Base-by-base conservation (phyloP, 2,797 vertebrate genomes). In the Danionella dracula region DNA sequence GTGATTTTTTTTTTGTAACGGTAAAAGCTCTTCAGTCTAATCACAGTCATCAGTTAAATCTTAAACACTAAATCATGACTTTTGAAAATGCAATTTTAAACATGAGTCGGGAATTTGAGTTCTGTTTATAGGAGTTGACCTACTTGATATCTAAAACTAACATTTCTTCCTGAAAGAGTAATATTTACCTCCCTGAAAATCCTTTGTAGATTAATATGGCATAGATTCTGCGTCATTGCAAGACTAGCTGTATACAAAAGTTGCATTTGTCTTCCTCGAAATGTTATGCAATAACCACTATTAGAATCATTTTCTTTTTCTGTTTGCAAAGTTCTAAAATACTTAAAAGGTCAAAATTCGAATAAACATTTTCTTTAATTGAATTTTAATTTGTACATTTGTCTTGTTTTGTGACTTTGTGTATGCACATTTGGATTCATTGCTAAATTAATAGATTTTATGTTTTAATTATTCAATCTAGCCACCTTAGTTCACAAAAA, bases 131-230 rank as follows among this genome's bases (percentile, higher is more conserved):
- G 49, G 29, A 7, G n/a, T 17, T 42, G 31, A 7, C 40, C 40
- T 19, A 13, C 34, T 55, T 65, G 10, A 35, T 45, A 45, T 15
- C 10, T 35, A 27, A 54, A 55, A 54, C 29, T 35, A 27, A 64
- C 7, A 45, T 23, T 27, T 60, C 13, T n/a, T 35, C 13, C 38
- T 16, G 13, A 34, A 34, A 44, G 29, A 54, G 19, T 44, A 65
- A 65, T 19, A 65, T 65, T 65, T 64, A 54, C 29, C 44, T 64
- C 12, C 9, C 23, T 7, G 12, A 16, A 13, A 2, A n/a, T 11
- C 13, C 2, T 17, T 15, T 40, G 38, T 42, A 12, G 48, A 42
- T 34, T 34, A 53, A 7, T 20, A 32, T 21, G 8, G 11, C 11
- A 16, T 15, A 38, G 1, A 8, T 13, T 42, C 20, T 42, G 8